Base-by-base conservation (phyloP, 2,797 vertebrate genomes). In the Cirrhinus mrigala region DNA sequence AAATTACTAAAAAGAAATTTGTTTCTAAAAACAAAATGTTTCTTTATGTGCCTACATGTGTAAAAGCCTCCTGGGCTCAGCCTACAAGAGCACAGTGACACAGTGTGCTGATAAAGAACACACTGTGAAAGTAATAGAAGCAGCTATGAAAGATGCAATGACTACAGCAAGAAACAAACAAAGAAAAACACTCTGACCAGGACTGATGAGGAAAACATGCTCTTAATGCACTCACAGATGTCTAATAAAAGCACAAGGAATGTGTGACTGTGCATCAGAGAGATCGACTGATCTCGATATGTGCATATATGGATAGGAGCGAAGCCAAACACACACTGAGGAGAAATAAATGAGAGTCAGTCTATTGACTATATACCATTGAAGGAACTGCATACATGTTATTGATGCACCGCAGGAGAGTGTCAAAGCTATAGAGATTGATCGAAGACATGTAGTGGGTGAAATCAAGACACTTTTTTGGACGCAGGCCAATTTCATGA, bases 401-500 rank as follows among this genome's bases (percentile, higher is more conserved):
- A 10, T 29, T 48, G 66, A 82, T 82, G 24, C 54, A 44, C 52
- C 12, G 29, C 29, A 27, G 73, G 58, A 40, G 40, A 50, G 56
- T 11, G 12, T 75, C 73, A 68, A 58, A 69, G 22, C 10, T 69
- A 68, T 54, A 27, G 46, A 40, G 64, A 69, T 14, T 70, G 24
- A 78, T 37, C 68, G 20, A 58, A 50, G n/a, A 69, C 18, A 20
- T 73, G 81, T 24, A 77, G 58, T 66, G 22, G 56, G 56, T 33
- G 20, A 74, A 64, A 46, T 71, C 68, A 82, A 48, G 44, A 68
- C 46, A 68, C 73, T 40, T 24, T 48, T 64, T 44, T 75, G 81
- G 58, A 46, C 77, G 24, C 29, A 44, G 29, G 74, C 48, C 74
- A 68, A 68, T 84, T 71, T 54, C 64, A 76, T 70, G 27, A 58